Percentiles rank a stretch among this genome's conserved stretches.
Evolutionary conservation across 2,888 invertebrate genomes (phyloP).

Genomic region (Conus canariensis): DNA sequence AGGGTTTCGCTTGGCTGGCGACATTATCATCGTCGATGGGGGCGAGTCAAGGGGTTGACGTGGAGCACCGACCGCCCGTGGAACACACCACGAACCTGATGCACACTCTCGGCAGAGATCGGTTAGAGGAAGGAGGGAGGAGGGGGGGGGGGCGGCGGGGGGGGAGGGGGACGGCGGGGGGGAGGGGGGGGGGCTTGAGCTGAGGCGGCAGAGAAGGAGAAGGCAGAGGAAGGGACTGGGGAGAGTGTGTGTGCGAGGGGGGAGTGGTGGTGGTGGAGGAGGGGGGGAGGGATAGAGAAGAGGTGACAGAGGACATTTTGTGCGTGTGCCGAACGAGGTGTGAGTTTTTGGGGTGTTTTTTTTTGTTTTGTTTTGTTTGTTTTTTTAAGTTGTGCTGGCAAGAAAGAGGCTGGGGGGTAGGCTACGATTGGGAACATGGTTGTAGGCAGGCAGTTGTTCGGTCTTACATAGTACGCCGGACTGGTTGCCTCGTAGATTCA

Average conservation of each 20-base stretch:
- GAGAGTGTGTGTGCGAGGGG: too few species aligned
- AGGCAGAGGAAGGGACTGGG: not conserved
- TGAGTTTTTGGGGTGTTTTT: not conserved
- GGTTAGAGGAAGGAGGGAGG: not conserved
- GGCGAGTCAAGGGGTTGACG: too few species aligned
- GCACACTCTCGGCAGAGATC: not conserved
- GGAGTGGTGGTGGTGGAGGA: too few species aligned
- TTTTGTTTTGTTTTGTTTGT: too few species aligned
- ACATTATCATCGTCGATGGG: too few species aligned
- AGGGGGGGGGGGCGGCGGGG: not conserved
- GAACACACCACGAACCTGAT: not conserved
- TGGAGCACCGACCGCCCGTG: not conserved
- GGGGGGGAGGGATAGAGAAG: not conserved
- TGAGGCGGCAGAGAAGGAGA: not conserved
- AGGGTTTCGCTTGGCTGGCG: too few species aligned
- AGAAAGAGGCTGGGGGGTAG: not conserved
- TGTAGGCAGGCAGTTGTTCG: too few species aligned
- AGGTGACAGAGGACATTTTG: not conserved
- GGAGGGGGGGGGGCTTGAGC: too few species aligned
- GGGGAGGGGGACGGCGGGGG: not conserved
- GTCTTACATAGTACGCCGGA: too few species aligned
- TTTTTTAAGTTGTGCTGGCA: too few species aligned
- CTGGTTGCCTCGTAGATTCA: too few species aligned
- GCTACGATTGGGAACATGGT: not conserved
- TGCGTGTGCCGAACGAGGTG: not conserved